Percentiles rank a stretch among this genome's conserved stretches.
Conservation (phyloP, 2,797 vertebrate species). For the Acanthis flammea region DNA sequence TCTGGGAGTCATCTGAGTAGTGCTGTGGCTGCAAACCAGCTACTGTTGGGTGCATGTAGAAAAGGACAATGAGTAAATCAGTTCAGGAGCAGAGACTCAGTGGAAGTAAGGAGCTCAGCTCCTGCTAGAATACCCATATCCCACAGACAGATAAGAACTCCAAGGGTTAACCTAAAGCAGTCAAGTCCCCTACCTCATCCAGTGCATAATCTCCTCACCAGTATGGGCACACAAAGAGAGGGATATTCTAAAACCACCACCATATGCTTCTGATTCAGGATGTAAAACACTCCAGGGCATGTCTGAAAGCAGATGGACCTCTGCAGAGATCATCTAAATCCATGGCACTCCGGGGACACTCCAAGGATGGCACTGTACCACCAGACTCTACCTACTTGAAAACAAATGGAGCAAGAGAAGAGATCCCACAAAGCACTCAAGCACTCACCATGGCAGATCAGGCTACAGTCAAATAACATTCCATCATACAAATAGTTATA, state of each 20-base stretch:
- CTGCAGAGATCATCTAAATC: not conserved
- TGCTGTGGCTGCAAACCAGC: not conserved
- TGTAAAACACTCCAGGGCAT: not conserved
- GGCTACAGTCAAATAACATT: not conserved
- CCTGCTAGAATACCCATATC: not conserved
- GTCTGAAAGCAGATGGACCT: not conserved
- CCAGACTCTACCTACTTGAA: not conserved
- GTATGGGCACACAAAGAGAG: not conserved
- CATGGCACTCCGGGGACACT: not conserved
- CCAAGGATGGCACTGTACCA: not conserved
- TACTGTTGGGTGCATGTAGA: fast-evolving
- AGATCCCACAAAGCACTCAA: not conserved
- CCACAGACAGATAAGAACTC: not conserved
- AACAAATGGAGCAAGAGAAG: fast-evolving
- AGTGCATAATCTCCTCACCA: not conserved
- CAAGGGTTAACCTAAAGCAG: not conserved
- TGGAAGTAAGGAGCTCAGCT: not conserved
- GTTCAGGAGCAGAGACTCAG: not conserved
- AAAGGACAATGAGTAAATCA: not conserved
- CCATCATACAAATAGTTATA: not conserved
- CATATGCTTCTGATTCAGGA: not conserved
- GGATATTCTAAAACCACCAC: not conserved
- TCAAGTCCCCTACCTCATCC: not conserved
- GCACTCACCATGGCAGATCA: not conserved
- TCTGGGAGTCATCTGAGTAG: not conserved